A percentile compares a stretch with the other conserved stretches of the same genome.
Evolutionary conservation across 2,113 vertebrate species (phyloP).

Genomic region (Chrysemys picta): DNA sequence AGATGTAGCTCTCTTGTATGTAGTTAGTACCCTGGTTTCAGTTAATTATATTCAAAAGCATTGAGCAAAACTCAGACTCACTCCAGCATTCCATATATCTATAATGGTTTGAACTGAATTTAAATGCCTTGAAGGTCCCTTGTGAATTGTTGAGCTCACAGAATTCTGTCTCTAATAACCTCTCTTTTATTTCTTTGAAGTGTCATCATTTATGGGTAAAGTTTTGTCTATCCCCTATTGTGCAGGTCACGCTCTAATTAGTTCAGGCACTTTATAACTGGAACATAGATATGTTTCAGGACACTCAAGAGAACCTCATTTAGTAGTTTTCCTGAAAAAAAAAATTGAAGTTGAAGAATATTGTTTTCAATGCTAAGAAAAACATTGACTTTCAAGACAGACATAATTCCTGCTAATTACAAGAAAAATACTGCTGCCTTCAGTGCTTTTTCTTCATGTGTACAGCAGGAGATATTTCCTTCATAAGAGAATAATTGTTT

Average conservation of each 20-base stretch:
- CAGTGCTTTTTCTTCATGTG: conserved; percentile 65
- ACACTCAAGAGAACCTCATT: conserved; percentile 68
- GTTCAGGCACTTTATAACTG: conserved; percentile 65
- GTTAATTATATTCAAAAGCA: conserved; percentile 29
- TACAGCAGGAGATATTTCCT: conserved; percentile 61
- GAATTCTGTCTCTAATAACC: conserved; percentile 33
- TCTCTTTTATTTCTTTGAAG: conserved; percentile 48
- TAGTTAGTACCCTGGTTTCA: conserved; percentile 6
- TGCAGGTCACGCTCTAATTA: conserved; percentile 67
- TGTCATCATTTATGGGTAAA: conserved; percentile 52
- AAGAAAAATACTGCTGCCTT: conserved; percentile 61
- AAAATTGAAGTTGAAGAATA: conserved; percentile 59
- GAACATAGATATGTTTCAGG: conserved; percentile 66
- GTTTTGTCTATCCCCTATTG: conserved; percentile 18
- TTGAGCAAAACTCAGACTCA: neutral
- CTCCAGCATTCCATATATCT: neutral
- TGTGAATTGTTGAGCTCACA: neutral
- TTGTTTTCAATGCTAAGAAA: conserved; percentile 74
- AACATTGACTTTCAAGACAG: conserved; percentile 69
- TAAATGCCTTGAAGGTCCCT: neutral
- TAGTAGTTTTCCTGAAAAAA: conserved; percentile 65
- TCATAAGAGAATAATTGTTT: conserved; percentile 68
- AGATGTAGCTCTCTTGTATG: neutral
- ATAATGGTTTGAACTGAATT: conserved; percentile 37
- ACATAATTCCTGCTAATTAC: conserved; percentile 73